Evolutionary conservation across 2,797 vertebrate species (phyloP).

Genomic region (Propithecus deckenii): DNA sequence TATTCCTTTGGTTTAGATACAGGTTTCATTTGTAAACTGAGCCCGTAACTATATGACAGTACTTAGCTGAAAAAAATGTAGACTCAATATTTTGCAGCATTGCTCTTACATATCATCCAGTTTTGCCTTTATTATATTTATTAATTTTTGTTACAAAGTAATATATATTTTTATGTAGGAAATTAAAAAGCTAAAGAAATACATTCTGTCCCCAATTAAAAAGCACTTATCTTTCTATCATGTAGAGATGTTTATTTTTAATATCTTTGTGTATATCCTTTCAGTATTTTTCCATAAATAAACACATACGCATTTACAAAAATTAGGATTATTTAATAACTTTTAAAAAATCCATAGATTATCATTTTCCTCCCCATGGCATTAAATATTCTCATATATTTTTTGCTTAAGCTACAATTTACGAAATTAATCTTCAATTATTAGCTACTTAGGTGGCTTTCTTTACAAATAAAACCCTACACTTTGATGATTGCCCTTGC

Average conservation of each 20-base stretch:
- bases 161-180: neutral
- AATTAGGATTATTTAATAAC: constrained; percentile 24
- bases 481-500: neutral
- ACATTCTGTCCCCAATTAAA: neutral
- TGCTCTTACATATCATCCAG: neutral
- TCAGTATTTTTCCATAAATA: neutral
- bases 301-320: neutral
- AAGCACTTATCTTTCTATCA: neutral
- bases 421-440: neutral
- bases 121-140: constrained; percentile 3
- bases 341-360: neutral
- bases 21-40: neutral
- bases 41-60: neutral
- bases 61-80: neutral
- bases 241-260: constrained; percentile 7
- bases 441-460: neutral
- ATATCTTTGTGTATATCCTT: neutral
- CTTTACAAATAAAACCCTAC: neutral
- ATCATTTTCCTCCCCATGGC: neutral
- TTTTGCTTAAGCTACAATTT: constrained; percentile 25
- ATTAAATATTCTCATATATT: neutral
- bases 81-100: neutral
- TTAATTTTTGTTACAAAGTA: neutral
- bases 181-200: constrained; percentile 38
- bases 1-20: constrained; percentile 19